Percentiles rank a stretch among this genome's conserved stretches.
These are phyloP conservation scores for Heteronetta atricapilla DNA, from an alignment of 2,113 vertebrate genomes.

Conservation along the genomic window DNA sequence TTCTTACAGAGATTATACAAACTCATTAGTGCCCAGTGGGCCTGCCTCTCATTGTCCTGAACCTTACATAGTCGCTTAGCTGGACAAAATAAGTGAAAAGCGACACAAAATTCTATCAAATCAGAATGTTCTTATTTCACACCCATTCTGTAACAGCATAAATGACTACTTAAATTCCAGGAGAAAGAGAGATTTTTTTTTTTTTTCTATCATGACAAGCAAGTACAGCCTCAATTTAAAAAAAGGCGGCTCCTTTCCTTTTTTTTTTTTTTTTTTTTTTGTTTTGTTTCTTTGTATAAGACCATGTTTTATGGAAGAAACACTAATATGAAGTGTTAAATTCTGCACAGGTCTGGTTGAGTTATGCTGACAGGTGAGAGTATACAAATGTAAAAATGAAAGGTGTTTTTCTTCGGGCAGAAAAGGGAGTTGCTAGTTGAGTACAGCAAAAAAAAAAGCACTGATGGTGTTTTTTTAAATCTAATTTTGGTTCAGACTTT, in stretches of 20 bases:
- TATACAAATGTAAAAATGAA: slow-evolving; percentile 39
- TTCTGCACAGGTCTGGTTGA: background rate
- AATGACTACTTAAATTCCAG: background rate
- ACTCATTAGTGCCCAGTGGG: background rate
- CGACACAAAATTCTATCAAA: background rate
- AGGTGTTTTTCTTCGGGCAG: background rate
- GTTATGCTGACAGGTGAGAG: slow-evolving; percentile 27
- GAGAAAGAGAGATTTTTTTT: background rate
- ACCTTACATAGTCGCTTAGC: background rate
- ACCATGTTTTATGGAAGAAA: background rate
- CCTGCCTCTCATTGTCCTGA: background rate
- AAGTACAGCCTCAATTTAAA: background rate
- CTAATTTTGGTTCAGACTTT: background rate
- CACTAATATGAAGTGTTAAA: slow-evolving; percentile 19
- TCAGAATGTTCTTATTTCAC: background rate
- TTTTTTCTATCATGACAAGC: background rate
- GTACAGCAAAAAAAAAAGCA: background rate
- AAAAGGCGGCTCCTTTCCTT: background rate
- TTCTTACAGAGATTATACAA: background rate
- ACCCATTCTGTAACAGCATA: background rate
- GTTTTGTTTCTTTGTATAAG: background rate
- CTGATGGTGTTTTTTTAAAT: background rate
- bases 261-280: background rate
- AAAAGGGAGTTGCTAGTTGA: background rate
- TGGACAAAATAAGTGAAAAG: background rate